Base-by-base conservation (phyloP, 2,113 vertebrate genomes). In the Daboia siamensis region DNA sequence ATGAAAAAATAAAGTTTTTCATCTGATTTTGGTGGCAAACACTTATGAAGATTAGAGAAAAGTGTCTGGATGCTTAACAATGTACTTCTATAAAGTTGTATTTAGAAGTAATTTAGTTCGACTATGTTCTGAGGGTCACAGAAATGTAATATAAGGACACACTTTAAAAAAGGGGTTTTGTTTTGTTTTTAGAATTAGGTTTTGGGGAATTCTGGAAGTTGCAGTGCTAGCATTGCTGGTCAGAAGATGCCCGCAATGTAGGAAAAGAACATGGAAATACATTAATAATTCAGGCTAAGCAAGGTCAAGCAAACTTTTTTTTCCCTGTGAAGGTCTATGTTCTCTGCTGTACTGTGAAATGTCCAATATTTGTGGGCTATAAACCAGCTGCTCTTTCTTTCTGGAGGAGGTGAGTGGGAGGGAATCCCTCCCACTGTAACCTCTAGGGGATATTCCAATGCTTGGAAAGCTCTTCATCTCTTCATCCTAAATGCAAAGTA, bases 1-100 rank as follows among this genome's bases (percentile, higher is more conserved):
- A 95, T 94, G 92, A 89, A 90, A 91, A 85, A 0, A 0, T 86
- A 95, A 93, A 92, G 87, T 93, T 94, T 93, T 95, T 94, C 85
- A 86, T 51, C 90, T 48, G 52, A 46, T 90, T 24, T 64, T 4
- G 1, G 0, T 89, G 33, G 44, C 56, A n/a, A 93, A 84, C 89
- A 0, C 3, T 89, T 56, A 94, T 52, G 94, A 96, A 56, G 90
- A 55, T 92, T 92, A 84, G 91, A 44, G 51, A 92, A 91, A 69
- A n/a, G 39, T 80, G 52, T 8, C 64, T 84, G 84, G 44, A 94
- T 93, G 94, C 95, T 94, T 93, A 23, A 90, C 44, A 52, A 29
- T n/a, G 59, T 17, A 48, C 8, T 48, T 15, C 44, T 44, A 90
- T 56, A 33, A n/a, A 90, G 29, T 11, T 26, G 29, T 86, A 33